Base-by-base conservation (phyloP, 2,888 invertebrate species). In the Drosophila dives region DNA sequence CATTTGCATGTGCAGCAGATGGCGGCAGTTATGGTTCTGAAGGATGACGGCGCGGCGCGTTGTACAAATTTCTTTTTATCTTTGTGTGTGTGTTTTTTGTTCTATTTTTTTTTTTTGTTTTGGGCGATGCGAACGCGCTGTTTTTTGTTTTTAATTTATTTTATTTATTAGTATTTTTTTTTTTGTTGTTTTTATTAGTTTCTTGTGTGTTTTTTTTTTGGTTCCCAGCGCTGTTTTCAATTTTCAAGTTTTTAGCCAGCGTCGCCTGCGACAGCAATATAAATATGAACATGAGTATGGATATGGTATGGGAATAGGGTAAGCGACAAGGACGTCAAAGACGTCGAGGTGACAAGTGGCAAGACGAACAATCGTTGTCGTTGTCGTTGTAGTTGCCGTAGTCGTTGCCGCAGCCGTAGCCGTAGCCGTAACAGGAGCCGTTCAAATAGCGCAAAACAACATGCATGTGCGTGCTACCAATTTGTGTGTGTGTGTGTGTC, bases 11-110 rank as follows among this genome's bases (percentile, higher is more conserved):
- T 51, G 55, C 45, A 50, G 55, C 64, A 66, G 48, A 54, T 62
- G 75, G 45, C 75, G 61, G 66, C 77, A 58, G 45, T 48, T n/a
- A 53, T 40, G 51, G 40, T 48, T 73, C 66, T 67, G 58, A 54
- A 58, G 56, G 66, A 51, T 77, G 68, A 81, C 82, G 73, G 78
- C 82, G 79, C 82, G 82, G 61, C 81, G 60, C 67, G 78, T 64
- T 72, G 48, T 59, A 65, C 67, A 66, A 74, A 48, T 54, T 54
- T 42, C 20, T 32, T n/a, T 55, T 8, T 17, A 12, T 17, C n/a
- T 55, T 55, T 36, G 4, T 55, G 12, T 36, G 17, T 55, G 26
- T 65, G 4, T 33, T 12, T 42, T 36, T 23, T 17, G n/a, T 36
- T 34, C 38, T 42, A 53, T 50, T 68, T 20, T 33, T 12, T 64